A percentile compares a stretch with the other conserved stretches of the same genome.
Conservation (phyloP, 2,113 vertebrate genomes). For the Tenebrosternarchus preto region DNA sequence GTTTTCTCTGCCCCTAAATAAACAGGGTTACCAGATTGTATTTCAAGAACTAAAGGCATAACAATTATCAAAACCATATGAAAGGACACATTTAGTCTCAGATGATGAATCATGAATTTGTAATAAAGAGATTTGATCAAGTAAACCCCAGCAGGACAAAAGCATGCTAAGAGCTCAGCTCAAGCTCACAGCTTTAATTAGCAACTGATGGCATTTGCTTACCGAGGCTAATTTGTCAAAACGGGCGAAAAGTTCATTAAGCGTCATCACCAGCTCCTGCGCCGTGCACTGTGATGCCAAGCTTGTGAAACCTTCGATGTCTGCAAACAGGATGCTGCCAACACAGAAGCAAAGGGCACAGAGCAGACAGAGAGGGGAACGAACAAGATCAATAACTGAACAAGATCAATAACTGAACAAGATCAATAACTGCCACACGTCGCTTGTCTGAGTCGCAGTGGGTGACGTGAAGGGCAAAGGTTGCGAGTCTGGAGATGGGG, state of each 20-base stretch:
- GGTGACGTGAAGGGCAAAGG: conserved; percentile 28
- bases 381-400: conserved; percentile 52
- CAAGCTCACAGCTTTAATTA: conserved; percentile 28
- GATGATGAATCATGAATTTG: conserved; percentile 35
- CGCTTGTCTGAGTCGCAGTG: conserved; percentile 41
- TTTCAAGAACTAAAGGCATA: conserved; percentile 7
- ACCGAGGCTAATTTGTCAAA: conserved; percentile 96
- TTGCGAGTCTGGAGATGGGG: background rate
- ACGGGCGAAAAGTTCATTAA: conserved; percentile 95
- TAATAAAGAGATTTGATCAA: conserved; percentile 39
- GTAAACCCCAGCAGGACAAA: conserved; percentile 22
- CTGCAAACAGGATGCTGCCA: conserved; percentile 92
- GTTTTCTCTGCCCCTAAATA: background rate
- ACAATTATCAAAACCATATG: conserved; percentile 14
- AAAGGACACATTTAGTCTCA: background rate
- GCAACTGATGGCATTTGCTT: conserved; percentile 60
- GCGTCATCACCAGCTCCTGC: conserved; percentile 96
- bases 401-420: conserved; percentile 51
- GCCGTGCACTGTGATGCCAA: conserved; percentile 96
- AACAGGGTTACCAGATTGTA: background rate
- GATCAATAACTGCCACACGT: conserved; percentile 46
- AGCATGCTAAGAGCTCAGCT: conserved; percentile 25
- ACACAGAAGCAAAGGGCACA: conserved; percentile 47
- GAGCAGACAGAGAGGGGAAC: conserved; percentile 29
- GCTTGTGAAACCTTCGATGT: conserved; percentile 97